Evolutionary conservation across 2,797 vertebrate species (phyloP), one percentile per base, ranked within the genome.

Genomic region (Eulemur albifrons): DNA sequence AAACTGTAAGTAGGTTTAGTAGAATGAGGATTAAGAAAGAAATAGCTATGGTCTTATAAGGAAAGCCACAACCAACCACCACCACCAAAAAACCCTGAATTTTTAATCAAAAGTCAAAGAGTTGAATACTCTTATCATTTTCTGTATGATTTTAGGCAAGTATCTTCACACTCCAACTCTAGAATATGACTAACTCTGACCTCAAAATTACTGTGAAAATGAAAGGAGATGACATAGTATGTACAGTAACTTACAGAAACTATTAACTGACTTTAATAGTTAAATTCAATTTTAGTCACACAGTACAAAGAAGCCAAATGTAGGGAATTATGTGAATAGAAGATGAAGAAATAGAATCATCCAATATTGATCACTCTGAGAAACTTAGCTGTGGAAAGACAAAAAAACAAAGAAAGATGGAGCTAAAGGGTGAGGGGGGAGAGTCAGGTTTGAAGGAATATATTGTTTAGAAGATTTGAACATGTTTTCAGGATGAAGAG

Each of bases 221-320:
- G 83, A 87, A 93, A 89, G 23, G 20, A 50, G 7, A 90, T n/a
- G 23, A 65, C 12, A 83, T 13, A 86, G 17, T 20, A 82, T 63
- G 5, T 23, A 86, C 63, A 32, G 3, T 30, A 86, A 67, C 43
- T 77, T 72, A 72, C 12, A 76, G 79, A 94, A 89, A 76, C 80
- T 69, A 81, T 80, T 54, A 61, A 13, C 43, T 88, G 54, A 75
- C 20, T 63, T 83, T 57, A 91, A 89, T 15, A 67, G 43, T 70
- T 76, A 72, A 70, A 69, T 95, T 91, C 52, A 81, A 65, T 81
- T 92, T 91, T 75, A 91, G 32, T 88, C 12, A 70, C 7, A 77
- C 6, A 11, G 18, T 43, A 85, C 35, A 52, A 79, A 96, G 38
- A 73, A 90, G 70, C n/a, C 23, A 85, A 23, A 17, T 70, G 11